Base-by-base conservation (phyloP, 2,113 vertebrate species). In the Passer domesticus region DNA sequence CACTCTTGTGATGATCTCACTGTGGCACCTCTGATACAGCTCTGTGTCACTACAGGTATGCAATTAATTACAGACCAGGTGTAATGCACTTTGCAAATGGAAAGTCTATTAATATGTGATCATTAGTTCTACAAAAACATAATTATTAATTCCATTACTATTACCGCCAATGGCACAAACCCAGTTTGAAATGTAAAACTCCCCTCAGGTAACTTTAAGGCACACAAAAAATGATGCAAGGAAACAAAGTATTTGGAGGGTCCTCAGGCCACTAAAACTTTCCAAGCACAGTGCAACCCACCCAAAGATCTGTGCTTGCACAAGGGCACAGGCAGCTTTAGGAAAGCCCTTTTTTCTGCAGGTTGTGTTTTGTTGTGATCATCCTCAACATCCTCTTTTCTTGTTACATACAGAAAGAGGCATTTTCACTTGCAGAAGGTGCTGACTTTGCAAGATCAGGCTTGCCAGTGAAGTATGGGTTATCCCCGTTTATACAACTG, bases 81-180 rank as follows among this genome's bases (percentile, higher is more conserved):
- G 35, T 13, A 80, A 84, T 41, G 47, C 50, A 52, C 81, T 87
- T 84, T 41, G 60, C 83, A 87, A 88, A 80, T 1, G 13, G 56
- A 92, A 94, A 76, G 75, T 69, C 64, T 41, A 90, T 66, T 66
- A 79, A 87, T 64, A 72, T n/a, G 88, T 78, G 81, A 78, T 78
- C 55, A 89, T 90, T 59, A 89, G 44, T 64, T 64, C 76, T 46
- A 60, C 21, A 64, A 58, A 87, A 81, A 41, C 16, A 8, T 70
- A 90, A 88, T 83, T 82, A 89, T 85, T 92, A 81, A 83, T 83
- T 66, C 60, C 58, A 81, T 67, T 81, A 68, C 27, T 62, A 13
- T 27, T 59, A 44, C 33, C 55, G 39, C 74, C 53, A 49, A 67
- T 1, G 17, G 68, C 72, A 85, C 53, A 72, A 94, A 72, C 15